Evolutionary conservation across 2,888 invertebrate species (phyloP).

Genomic region (Scaptomyza polygonia): DNA sequence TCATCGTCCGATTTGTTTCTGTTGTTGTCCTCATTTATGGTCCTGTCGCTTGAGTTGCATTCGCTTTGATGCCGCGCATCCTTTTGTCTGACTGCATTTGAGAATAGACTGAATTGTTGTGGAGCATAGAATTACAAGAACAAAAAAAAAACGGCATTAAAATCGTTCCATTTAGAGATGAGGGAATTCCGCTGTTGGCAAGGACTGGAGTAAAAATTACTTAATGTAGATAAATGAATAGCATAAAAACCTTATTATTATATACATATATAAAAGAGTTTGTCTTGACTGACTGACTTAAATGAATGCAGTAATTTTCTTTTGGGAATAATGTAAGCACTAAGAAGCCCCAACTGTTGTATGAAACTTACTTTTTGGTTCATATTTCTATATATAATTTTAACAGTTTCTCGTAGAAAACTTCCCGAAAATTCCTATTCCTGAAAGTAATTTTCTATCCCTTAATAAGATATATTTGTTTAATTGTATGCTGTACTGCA

Average conservation of each 20-base stretch:
- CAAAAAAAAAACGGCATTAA: constrained; percentile 6
- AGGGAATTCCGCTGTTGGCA: no score
- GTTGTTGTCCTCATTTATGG: constrained; percentile 30
- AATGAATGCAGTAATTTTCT: no score
- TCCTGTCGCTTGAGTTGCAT: constrained; percentile 56
- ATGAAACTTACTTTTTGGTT: no score
- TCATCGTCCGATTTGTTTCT: constrained; percentile 57
- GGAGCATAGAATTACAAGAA: constrained; percentile 46
- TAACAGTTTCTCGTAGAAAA: no score
- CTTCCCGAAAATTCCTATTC: no score
- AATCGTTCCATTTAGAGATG: constrained; percentile 38
- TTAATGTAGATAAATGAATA: background rate
- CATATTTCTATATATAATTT: no score
- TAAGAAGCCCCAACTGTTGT: no score
- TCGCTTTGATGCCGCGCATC: constrained; percentile 70
- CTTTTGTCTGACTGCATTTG: constrained; percentile 37
- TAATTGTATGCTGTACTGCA: no score
- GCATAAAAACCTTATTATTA: background rate
- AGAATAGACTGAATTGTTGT: constrained; percentile 4
- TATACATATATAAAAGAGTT: background rate
- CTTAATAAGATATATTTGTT: no score
- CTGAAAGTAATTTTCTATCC: no score
- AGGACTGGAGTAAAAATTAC: background rate
- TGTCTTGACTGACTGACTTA: no score
- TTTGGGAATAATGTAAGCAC: no score